Conservation (phyloP, 2,797 vertebrate genomes). For the Sardinella longiceps region DNA sequence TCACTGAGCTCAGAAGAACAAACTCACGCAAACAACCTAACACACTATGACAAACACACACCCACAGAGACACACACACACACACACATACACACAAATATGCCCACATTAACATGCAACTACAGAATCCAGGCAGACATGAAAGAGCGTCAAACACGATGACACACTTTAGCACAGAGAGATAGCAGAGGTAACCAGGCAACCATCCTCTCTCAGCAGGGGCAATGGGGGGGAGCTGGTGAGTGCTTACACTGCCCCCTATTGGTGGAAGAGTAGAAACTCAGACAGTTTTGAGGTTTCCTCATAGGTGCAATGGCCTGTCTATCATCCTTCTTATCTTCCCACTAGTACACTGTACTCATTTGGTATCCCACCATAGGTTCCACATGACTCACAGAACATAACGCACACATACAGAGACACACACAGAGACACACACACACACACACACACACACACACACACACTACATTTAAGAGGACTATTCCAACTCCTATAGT, state of each 20-base stretch:
- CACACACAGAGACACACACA: conserved; percentile 36
- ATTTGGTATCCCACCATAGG: too few relatives aligned
- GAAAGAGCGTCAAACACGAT: too few relatives aligned
- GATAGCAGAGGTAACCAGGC: background rate
- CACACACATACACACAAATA: background rate
- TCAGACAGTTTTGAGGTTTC: background rate
- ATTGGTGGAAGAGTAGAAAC: background rate
- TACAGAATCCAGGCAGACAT: background rate
- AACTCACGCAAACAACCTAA: background rate
- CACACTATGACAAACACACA: background rate
- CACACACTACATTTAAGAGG: background rate
- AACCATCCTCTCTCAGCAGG: background rate
- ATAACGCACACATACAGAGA: conserved; percentile 48
- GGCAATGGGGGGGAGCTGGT: background rate
- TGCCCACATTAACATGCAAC: background rate
- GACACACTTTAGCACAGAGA: background rate
- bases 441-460: background rate
- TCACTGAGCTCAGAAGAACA: background rate
- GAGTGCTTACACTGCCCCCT: background rate
- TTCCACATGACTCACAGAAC: background rate
- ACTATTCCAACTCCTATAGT: background rate
- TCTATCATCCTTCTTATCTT: too few relatives aligned
- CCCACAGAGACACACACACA: background rate
- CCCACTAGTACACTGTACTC: too few relatives aligned
- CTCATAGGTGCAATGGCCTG: background rate